Evolutionary conservation across 2,797 vertebrate genomes (phyloP).

Genomic region (Acrossocheilus wenchowensis): DNA sequence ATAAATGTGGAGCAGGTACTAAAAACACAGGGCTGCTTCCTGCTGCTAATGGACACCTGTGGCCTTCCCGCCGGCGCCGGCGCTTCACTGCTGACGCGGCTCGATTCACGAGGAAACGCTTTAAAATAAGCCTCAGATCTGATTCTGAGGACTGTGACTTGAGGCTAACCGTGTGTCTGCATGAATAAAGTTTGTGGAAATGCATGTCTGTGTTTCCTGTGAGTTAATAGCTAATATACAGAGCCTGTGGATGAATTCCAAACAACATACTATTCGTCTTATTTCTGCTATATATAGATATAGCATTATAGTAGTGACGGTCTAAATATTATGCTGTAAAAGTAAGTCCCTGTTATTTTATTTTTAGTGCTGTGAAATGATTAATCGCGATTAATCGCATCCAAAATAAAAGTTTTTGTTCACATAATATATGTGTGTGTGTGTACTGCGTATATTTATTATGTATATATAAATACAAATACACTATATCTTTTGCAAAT

Average conservation of each 20-base stretch:
- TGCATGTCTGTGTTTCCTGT: neutral
- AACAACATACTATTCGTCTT: neutral
- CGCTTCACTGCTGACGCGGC: constrained; percentile 41
- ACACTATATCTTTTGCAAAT: no score
- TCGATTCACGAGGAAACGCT: neutral
- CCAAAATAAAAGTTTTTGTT: no score
- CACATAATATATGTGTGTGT: no score
- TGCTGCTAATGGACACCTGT: constrained; percentile 17
- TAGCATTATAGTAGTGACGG: neutral
- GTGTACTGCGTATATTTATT: no score
- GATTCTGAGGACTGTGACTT: neutral
- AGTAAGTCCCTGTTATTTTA: neutral
- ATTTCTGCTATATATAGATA: neutral
- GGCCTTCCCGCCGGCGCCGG: constrained; percentile 61
- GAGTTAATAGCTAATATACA: neutral
- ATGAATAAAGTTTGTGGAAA: neutral
- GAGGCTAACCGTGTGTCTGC: neutral
- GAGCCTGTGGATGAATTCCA: neutral
- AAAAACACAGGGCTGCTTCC: constrained; percentile 26
- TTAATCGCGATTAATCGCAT: no score
- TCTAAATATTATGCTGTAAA: no score
- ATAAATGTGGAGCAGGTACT: constrained; percentile 49
- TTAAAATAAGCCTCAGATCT: neutral
- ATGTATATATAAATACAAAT: no score
- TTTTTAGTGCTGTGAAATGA: no score